Conservation (phyloP, 2,888 invertebrate genomes). For the Cyaniris semiargus region DNA sequence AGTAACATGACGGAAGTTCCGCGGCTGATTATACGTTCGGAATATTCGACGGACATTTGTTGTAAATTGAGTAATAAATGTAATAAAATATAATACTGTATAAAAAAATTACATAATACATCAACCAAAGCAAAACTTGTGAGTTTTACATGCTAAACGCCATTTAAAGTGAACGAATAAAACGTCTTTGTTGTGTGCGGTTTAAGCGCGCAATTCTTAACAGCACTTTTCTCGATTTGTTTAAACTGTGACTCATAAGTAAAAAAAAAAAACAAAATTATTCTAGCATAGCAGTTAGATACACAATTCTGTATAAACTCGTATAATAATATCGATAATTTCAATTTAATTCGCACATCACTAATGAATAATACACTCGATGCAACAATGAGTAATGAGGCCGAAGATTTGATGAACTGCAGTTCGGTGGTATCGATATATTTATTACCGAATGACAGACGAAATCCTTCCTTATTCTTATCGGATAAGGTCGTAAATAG, state of each 20-base stretch:
- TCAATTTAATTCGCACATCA: constrained; percentile 42
- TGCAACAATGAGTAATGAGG: constrained; percentile 66
- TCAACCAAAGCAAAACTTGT: too few relatives aligned
- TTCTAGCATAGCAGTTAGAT: background rate
- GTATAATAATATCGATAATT: constrained; percentile 24
- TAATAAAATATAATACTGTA: background rate
- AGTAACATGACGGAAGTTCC: background rate
- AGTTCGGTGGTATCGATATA: constrained; percentile 65
- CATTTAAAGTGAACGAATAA: too few relatives aligned
- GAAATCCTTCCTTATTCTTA: constrained; percentile 22
- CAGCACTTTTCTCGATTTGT: background rate
- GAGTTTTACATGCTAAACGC: too few relatives aligned
- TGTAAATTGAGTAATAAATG: background rate
- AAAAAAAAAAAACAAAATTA: too few relatives aligned
- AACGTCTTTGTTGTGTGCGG: background rate
- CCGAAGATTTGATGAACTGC: constrained; percentile 69
- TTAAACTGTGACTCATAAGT: background rate
- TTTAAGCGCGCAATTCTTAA: background rate
- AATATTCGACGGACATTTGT: background rate
- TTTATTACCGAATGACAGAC: constrained; percentile 49
- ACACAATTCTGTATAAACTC: background rate
- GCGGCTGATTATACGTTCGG: background rate
- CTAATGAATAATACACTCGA: constrained; percentile 49
- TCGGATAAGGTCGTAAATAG: constrained; percentile 24
- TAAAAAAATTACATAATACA: too few relatives aligned